phyloP scores from a whole-genome alignment of 1,140 invertebrate genomes.

The Drosophila bipectinata region DNA sequence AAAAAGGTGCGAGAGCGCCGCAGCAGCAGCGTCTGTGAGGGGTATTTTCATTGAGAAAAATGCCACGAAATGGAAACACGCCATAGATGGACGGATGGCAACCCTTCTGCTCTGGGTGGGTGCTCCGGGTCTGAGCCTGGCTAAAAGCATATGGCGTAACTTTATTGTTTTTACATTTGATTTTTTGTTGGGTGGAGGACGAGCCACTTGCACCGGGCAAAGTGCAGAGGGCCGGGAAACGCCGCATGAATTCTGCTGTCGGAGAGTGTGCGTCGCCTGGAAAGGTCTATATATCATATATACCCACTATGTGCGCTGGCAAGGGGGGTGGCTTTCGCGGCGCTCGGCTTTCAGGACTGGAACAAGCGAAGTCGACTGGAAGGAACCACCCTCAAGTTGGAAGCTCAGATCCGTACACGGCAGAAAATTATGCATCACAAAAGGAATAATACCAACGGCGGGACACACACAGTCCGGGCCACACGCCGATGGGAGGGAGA shows the following conservation, averaged over 20 bases:
- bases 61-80: constrained; percentile 59
- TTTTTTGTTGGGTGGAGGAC: constrained; percentile 28
- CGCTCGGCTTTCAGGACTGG: constrained; percentile 25
- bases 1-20: not conserved
- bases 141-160: constrained; percentile 66
- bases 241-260: constrained; percentile 61
- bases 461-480: constrained; percentile 12
- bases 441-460: constrained; percentile 39
- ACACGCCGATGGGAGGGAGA: not conserved
- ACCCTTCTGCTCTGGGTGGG: constrained; percentile 15
- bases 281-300: constrained; percentile 78
- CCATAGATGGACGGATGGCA: constrained; percentile 30
- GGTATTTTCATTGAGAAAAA: constrained; percentile 77
- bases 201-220: constrained; percentile 31
- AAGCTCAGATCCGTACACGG: constrained; percentile 60
- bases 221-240: constrained; percentile 61
- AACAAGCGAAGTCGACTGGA: constrained; percentile 33
- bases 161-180: constrained; percentile 81
- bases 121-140: constrained; percentile 11
- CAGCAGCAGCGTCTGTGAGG: not conserved
- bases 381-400: constrained; percentile 54
- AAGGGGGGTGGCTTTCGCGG: constrained; percentile 10
- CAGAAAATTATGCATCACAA: constrained; percentile 54
- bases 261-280: constrained; percentile 52
- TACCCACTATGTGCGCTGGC: constrained; percentile 7